Evolutionary conservation across 2,797 vertebrate genomes (phyloP).

Genomic region (Neosilurus hyrtlii): DNA sequence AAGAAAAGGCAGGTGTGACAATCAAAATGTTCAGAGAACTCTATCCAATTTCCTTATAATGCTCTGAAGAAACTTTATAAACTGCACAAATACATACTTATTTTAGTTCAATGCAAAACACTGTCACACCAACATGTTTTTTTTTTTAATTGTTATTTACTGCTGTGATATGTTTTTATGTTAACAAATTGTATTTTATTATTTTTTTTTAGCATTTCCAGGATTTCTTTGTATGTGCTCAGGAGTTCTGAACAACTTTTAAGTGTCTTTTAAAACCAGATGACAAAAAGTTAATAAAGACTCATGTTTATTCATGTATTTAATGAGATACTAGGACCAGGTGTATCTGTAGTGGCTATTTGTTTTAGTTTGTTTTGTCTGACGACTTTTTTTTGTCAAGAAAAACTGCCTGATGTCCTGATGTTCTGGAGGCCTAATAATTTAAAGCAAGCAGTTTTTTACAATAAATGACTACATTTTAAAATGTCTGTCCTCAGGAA

Average conservation of each 20-base stretch:
- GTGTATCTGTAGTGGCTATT: neutral
- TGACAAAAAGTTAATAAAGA: neutral
- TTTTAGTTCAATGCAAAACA: neutral
- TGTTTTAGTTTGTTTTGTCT: slow-evolving; percentile 1
- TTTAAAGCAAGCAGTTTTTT: neutral
- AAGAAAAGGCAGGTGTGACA: neutral
- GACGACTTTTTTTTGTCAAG: neutral
- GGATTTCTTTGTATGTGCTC: neutral
- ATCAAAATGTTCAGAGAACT: neutral
- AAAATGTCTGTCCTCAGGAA: neutral
- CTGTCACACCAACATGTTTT: neutral
- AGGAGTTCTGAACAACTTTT: too few relatives aligned
- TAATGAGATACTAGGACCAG: too few relatives aligned
- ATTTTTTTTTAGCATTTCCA: neutral
- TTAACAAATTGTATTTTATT: neutral
- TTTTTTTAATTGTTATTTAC: neutral
- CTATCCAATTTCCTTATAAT: neutral
- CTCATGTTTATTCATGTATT: neutral
- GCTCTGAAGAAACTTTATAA: neutral
- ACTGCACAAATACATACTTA: too few relatives aligned
- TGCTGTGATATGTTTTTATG: neutral
- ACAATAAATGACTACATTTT: neutral
- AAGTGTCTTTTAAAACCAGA: neutral
- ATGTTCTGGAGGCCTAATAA: neutral
- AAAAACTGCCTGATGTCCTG: neutral